Base-by-base conservation (phyloP, 1,140 invertebrate species). In the Lutraria rhynchaena region DNA sequence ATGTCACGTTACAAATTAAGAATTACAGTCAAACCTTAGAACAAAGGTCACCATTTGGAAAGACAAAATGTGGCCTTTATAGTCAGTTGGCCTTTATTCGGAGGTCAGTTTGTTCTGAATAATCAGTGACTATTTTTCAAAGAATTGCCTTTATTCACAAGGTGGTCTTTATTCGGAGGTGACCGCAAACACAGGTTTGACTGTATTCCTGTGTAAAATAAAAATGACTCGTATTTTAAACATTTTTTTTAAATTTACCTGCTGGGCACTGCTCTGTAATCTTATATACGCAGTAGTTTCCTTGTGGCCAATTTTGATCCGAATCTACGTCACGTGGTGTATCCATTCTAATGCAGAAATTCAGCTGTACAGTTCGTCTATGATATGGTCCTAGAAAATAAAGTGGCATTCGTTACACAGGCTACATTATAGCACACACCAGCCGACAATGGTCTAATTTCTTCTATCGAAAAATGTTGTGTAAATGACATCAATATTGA, bases 291-390 rank as follows among this genome's bases (percentile, higher is more conserved):
- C 61, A 65, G 24, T 65, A 65, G 46, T 46, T 44, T 1, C 61
- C 61, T 9, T 35, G 22, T 41, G 61, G 61, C 61, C 61, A 65
- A 1, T 5, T 15, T 24, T 17, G 13, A 1, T 65, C 61, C 41
- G 7, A 24, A 22, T 15, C n/a, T 1, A n/a, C 46, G 46, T 5
- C 1, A 44, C 24, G 1, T 5, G 15, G 9, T 35, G 27, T 3
- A 3, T 61, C 58, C 7, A 4, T 7, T 7, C 37, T 17, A 24
- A 33, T 65, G 27, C 61, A 65, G 22, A 65, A 65, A 15, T 65
- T 65, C 17, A 65, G 37, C 22, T 65, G 61, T 19, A 65, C 19
- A 29, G 61, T 44, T 3, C n/a, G 61, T 65, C 61, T 65, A 24
- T 46, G 35, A 24, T 46, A 65, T 15, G 61, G 61, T 3, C 61